A percentile compares a stretch with the other conserved stretches of the same genome.
phyloP scores from a whole-genome alignment of 1,140 invertebrate genomes.

The Lepidurus couesii region DNA sequence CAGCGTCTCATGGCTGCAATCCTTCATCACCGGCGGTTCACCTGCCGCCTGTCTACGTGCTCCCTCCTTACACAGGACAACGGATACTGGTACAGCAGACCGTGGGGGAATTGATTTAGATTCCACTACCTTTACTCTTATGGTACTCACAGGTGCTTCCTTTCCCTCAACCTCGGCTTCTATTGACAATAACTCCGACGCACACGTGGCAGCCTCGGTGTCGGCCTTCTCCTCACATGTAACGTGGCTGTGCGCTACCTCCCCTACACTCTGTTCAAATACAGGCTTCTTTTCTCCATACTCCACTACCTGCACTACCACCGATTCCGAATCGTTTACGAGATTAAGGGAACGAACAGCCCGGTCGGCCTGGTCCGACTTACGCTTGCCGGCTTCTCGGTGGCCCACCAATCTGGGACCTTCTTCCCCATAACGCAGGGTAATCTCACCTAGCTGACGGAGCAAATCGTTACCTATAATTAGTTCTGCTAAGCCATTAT shows the following conservation, averaged over 20 bases:
- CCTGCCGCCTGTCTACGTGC: not conserved
- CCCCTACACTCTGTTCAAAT: not conserved
- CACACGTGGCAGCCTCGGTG: not conserved
- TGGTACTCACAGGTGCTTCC: not conserved
- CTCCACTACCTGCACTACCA: not conserved
- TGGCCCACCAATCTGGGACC: too few species aligned
- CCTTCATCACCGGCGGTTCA: not conserved
- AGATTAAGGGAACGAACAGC: too few species aligned
- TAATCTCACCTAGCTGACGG: not conserved
- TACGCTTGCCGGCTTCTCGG: not conserved
- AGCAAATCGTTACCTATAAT: not conserved
- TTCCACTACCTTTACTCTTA: not conserved
- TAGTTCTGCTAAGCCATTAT: not conserved
- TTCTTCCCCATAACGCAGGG: not conserved
- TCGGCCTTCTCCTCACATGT: not conserved
- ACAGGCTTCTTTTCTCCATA: too few species aligned
- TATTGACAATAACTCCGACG: not conserved
- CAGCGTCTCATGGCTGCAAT: not conserved
- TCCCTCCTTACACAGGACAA: not conserved
- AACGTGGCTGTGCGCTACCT: not conserved
- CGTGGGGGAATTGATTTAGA: not conserved
- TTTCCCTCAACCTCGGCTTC: not conserved
- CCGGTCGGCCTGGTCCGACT: not conserved
- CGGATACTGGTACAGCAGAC: not conserved
- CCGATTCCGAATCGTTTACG: not conserved